Evolutionary conservation across 2,888 invertebrate genomes (phyloP), one percentile per base, ranked within the genome.

Genomic region (Craniophora ligustri): DNA sequence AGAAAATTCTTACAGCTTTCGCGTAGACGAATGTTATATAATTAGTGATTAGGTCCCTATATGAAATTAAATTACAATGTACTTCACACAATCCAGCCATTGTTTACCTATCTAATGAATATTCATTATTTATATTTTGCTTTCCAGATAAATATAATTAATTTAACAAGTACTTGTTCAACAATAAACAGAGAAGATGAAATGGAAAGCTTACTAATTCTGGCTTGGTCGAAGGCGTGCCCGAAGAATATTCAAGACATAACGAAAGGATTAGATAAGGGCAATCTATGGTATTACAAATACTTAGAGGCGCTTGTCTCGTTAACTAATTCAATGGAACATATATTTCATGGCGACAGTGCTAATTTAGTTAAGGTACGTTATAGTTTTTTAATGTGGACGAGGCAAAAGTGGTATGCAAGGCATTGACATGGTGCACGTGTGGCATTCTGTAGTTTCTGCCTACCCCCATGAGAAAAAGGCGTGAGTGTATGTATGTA

Each of bases 161-260:
- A 79, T 38, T 50, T 89, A 10, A 76, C 82, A 16, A 74, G 87
- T 13, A 86, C 87, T 0, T 89, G 88, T 72, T 61, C 75, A 1
- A 74, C 80, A 15, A 57, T 59, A 4, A 75, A 69, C 31, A 46
- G 48, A 42, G 60, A 71, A 1, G 75, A 80, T 16, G 60, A 67
- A 21, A 62, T 86, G n/a, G 81, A 84, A 28, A 75, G 75, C 0
- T 67, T 60, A 4, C 10, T 89, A 2, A 48, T 84, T 0, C 70
- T 67, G 21, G 72, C 78, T 2, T 92, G 91, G 92, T 49, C 54
- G 10, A 84, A 75, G 45, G 74, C 71, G 1, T 91, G 92, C 38
- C 82, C 83, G 0, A 73, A 76, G 18, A 73, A 75, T 5, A 64
- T 67, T 1, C 48, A 59, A 6, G 10, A 67, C 4, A 26, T 74